phyloP scores from a whole-genome alignment of 2,113 vertebrate species.

The Melospiza georgiana region DNA sequence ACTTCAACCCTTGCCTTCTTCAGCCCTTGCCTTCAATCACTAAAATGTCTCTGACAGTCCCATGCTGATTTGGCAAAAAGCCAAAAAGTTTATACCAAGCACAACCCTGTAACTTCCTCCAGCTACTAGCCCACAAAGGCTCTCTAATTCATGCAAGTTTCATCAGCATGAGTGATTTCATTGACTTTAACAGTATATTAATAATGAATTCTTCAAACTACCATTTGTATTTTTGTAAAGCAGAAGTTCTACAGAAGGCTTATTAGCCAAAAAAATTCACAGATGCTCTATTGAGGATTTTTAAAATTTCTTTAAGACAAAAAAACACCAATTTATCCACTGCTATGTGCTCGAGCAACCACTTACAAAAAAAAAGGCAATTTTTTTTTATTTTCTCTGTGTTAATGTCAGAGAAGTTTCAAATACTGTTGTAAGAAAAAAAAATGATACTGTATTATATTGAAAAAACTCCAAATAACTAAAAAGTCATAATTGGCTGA shows the following conservation, averaged over 20 bases:
- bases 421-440: neutral
- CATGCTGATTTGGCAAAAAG: neutral
- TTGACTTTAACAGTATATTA: neutral
- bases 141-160: neutral
- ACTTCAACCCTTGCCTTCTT: neutral
- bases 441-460: neutral
- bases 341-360: neutral
- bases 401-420: neutral
- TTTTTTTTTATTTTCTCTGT: neutral
- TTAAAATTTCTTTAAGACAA: neutral
- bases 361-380: neutral
- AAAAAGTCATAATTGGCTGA: neutral
- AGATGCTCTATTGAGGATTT: neutral
- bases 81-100: neutral
- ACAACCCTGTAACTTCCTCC: accelerated
- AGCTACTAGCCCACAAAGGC: neutral
- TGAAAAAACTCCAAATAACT: neutral
- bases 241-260: neutral
- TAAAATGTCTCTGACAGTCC: neutral
- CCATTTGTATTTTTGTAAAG: neutral
- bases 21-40: neutral
- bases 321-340: neutral
- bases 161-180: neutral
- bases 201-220: neutral
- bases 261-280: neutral